Percentiles rank a stretch among this genome's conserved stretches.
These are phyloP conservation scores for Nestor notabilis DNA, from an alignment of 2,113 vertebrate species.

Conservation along the genomic window DNA sequence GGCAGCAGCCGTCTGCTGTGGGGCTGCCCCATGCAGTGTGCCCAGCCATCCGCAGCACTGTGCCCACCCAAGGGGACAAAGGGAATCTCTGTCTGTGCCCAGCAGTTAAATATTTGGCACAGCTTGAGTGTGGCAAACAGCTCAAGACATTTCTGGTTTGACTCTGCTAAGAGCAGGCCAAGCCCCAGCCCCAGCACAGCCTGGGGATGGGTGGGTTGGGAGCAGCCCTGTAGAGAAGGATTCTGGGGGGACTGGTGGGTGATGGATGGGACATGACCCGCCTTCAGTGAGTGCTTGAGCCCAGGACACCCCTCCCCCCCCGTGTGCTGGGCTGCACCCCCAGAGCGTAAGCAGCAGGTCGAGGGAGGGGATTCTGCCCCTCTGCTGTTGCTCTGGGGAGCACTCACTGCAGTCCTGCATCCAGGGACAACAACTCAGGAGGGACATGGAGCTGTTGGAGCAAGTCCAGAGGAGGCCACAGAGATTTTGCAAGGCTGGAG, in stretches of 20 bases:
- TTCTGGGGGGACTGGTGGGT: background rate
- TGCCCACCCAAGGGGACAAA: background rate
- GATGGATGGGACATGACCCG: background rate
- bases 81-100: background rate
- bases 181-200: background rate
- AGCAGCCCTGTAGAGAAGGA: background rate
- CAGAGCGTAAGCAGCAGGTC: fast-evolving
- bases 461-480: fast-evolving
- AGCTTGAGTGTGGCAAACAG: background rate
- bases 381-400: background rate
- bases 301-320: background rate
- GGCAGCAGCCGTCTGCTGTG: background rate
- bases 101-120: background rate
- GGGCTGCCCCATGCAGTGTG: background rate
- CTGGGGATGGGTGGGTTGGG: background rate
- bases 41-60: background rate
- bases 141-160: background rate
- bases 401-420: no score
- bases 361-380: background rate
- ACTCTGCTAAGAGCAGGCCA: background rate
- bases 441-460: background rate
- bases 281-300: fast-evolving
- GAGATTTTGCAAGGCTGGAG: background rate
- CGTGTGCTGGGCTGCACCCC: background rate
- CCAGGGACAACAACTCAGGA: background rate